These are phyloP conservation scores for Poeciliopsis prolifica DNA, from an alignment of 2,113 vertebrate species.

Conservation along the genomic window DNA sequence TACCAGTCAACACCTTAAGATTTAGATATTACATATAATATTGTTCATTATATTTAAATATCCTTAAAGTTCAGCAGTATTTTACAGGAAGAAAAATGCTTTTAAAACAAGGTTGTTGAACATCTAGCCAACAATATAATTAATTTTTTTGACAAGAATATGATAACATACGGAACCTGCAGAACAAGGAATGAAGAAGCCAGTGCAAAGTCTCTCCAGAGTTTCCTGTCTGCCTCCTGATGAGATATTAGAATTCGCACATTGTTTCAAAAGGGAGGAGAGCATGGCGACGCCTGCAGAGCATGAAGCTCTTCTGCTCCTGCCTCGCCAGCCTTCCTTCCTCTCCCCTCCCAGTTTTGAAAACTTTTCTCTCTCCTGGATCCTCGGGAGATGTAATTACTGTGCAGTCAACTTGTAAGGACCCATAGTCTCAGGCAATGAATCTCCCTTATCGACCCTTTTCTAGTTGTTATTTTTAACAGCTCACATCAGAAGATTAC, in stretches of 20 bases:
- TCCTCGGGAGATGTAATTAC: constrained; percentile 80
- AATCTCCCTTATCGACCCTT: constrained; percentile 60
- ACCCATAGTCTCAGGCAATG: constrained; percentile 63
- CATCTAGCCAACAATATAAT: neutral
- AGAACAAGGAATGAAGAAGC: constrained; percentile 36
- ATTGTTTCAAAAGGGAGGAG: constrained; percentile 60
- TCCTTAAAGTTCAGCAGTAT: neutral
- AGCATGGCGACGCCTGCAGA: constrained; percentile 54
- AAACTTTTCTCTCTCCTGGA: constrained; percentile 64
- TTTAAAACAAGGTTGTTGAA: constrained; percentile 4
- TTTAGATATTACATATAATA: neutral
- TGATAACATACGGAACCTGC: constrained; percentile 9
- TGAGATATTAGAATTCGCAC: constrained; percentile 66
- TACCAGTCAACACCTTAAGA: neutral
- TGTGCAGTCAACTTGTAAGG: constrained; percentile 75
- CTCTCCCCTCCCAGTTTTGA: constrained; percentile 39
- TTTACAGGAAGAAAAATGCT: neutral
- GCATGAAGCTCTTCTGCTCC: constrained; percentile 58
- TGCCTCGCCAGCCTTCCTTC: constrained; percentile 49
- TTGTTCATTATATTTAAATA: neutral
- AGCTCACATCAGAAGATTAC: constrained; percentile 50
- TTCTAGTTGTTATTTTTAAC: constrained; percentile 69
- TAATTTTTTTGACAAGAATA: constrained; percentile 20
- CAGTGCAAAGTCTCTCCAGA: constrained; percentile 40
- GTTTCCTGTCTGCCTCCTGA: constrained; percentile 60